These are phyloP conservation scores for Lepeophtheirus salmonis DNA, from an alignment of 1,140 invertebrate species.

Conservation along the genomic window DNA sequence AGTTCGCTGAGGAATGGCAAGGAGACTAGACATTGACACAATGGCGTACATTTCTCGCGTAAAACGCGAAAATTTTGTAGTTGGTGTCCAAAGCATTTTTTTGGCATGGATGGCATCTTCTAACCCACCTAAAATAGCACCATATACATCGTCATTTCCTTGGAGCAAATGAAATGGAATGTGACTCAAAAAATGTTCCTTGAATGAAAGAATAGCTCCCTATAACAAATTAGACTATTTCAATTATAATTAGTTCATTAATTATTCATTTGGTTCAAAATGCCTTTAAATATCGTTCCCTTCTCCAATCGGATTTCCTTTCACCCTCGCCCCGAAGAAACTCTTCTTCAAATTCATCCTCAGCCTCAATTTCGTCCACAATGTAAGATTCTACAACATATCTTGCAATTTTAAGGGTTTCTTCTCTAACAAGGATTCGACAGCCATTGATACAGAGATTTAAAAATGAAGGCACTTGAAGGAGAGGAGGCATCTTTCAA, in stretches of 20 bases:
- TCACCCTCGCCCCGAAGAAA: background rate
- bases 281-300: background rate
- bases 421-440: background rate
- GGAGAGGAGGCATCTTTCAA: background rate
- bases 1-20: background rate
- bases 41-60: conserved; percentile 9
- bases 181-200: conserved; percentile 2
- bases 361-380: background rate
- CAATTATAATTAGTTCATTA: background rate
- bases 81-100: conserved; percentile 3
- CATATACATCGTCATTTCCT: background rate
- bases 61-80: conserved; percentile 1
- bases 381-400: background rate
- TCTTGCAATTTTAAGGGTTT: background rate
- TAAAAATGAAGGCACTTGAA: background rate
- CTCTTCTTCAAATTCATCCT: no score
- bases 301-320: background rate
- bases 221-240: background rate
- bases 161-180: background rate
- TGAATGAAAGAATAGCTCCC: background rate
- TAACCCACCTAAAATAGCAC: background rate
- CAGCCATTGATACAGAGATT: background rate
- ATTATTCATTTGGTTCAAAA: background rate
- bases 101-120: background rate
- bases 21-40: background rate